Evolutionary conservation across 2,888 invertebrate genomes (phyloP).

Genomic region (Cerceris rybyensis): DNA sequence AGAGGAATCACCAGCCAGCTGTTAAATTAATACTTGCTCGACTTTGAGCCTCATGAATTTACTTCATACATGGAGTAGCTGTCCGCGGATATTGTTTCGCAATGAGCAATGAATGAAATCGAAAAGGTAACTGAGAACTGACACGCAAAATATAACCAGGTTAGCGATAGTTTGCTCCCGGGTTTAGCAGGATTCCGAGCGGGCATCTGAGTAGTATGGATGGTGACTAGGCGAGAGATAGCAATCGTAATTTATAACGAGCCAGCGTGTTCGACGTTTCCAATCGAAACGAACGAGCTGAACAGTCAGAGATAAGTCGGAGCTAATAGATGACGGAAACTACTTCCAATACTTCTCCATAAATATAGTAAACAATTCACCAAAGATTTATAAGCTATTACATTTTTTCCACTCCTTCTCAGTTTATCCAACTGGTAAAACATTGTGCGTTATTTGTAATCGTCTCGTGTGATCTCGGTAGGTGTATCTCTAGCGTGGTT

Average conservation of each 20-base stretch:
- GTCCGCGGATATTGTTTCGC: constrained; percentile 30
- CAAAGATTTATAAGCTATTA: constrained; percentile 36
- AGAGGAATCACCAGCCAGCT: no score
- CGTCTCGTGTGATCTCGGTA: no score
- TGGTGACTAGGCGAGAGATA: constrained; percentile 59
- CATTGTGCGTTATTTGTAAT: no score
- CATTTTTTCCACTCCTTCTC: neutral
- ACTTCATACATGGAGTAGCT: neutral
- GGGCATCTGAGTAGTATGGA: constrained; percentile 50
- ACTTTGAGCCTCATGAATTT: no score
- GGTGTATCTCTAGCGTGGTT: no score
- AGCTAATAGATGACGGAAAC: constrained; percentile 59
- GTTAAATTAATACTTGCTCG: no score
- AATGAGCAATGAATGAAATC: constrained; percentile 37
- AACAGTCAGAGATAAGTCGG: constrained; percentile 53
- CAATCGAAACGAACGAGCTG: constrained; percentile 60
- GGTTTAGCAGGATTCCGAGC: constrained; percentile 49
- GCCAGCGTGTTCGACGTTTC: constrained; percentile 59
- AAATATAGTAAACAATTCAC: constrained; percentile 44
- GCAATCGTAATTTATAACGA: constrained; percentile 68
- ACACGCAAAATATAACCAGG: constrained; percentile 50
- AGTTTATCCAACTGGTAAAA: neutral
- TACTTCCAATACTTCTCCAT: constrained; percentile 37
- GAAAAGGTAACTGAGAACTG: constrained; percentile 36
- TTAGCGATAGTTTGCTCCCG: constrained; percentile 53